Evolutionary conservation across 2,888 invertebrate species (phyloP).

Genomic region (Cataglyphis rosenhaueri): DNA sequence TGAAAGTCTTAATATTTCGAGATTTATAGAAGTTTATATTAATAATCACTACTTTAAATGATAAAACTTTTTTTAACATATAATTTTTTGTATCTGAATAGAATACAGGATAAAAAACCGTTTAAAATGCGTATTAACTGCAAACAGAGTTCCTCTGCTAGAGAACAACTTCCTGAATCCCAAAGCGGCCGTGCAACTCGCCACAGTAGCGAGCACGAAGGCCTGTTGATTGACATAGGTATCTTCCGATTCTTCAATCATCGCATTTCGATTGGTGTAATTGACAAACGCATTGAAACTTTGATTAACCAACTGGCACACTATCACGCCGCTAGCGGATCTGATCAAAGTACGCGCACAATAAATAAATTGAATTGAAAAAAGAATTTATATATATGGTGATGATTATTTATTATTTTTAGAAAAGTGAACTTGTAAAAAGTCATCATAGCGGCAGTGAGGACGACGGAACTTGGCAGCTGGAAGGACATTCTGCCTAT

Average conservation of each 20-base stretch:
- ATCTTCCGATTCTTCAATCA: slow-evolving; percentile 49
- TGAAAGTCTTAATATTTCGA: background rate
- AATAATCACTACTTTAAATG: background rate
- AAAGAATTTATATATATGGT: background rate
- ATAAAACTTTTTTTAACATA: background rate
- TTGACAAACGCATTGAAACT: slow-evolving; percentile 71
- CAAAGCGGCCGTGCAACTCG: slow-evolving; percentile 67
- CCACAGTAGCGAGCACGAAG: slow-evolving; percentile 64
- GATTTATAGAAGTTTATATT: background rate
- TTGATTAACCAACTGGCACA: slow-evolving; percentile 70
- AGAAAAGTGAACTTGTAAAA: slow-evolving; percentile 69
- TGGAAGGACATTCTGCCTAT: slow-evolving; percentile 73
- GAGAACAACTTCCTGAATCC: slow-evolving; percentile 62
- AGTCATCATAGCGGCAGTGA: slow-evolving; percentile 71
- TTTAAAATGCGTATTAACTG: slow-evolving; percentile 55
- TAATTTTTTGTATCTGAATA: background rate
- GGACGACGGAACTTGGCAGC: slow-evolving; percentile 61
- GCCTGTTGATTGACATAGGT: slow-evolving; percentile 58
- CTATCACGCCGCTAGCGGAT: slow-evolving; percentile 55
- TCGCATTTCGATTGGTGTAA: slow-evolving; percentile 69
- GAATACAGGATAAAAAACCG: no score
- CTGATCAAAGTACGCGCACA: background rate
- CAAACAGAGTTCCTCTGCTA: slow-evolving; percentile 56
- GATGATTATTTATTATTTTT: slow-evolving; percentile 19
- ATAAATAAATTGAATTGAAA: slow-evolving; percentile 3